Evolutionary conservation across 1,140 invertebrate species (phyloP).

Genomic region (Caenorhabditis brenneri): DNA sequence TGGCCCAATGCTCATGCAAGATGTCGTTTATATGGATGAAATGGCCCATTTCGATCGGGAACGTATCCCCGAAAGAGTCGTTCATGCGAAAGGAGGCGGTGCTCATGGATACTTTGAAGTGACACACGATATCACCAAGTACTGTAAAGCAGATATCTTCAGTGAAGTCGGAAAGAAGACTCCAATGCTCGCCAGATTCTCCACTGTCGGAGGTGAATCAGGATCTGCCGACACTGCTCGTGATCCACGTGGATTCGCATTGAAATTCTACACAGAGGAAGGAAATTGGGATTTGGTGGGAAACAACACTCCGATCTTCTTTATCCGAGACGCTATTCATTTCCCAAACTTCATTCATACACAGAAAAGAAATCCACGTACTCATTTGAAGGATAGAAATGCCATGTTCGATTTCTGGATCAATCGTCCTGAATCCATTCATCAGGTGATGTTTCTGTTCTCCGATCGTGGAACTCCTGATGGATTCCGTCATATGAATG

Average conservation of each 20-base stretch:
- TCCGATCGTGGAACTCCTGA: slow-evolving; percentile 89
- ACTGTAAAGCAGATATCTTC: slow-evolving; percentile 84
- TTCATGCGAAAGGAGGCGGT: slow-evolving; percentile 71
- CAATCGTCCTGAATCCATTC: slow-evolving; percentile 84
- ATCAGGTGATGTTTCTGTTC: slow-evolving; percentile 86
- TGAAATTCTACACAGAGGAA: slow-evolving; percentile 94
- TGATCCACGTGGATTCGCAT: slow-evolving; percentile 89
- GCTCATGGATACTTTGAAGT: slow-evolving; percentile 97
- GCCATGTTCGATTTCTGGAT: slow-evolving; percentile 96
- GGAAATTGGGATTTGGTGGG: slow-evolving; percentile 85
- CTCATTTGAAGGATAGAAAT: slow-evolving; percentile 87
- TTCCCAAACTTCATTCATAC: slow-evolving; percentile 90
- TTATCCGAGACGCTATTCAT: slow-evolving; percentile 87
- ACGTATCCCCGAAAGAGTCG: slow-evolving; percentile 90
- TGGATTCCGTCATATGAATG: slow-evolving; percentile 88
- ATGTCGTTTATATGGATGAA: slow-evolving; percentile 84
- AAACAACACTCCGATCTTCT: slow-evolving; percentile 97
- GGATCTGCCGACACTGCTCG: slow-evolving; percentile 82
- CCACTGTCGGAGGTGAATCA: slow-evolving; percentile 84
- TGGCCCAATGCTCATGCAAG: slow-evolving; percentile 85
- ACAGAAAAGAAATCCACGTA: slow-evolving; percentile 90
- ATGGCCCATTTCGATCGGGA: slow-evolving; percentile 87
- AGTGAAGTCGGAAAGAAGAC: slow-evolving; percentile 71
- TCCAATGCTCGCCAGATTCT: slow-evolving; percentile 79
- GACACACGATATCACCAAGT: slow-evolving; percentile 86